Conservation (phyloP, 2,888 invertebrate genomes). For the Alloplasta piceator region DNA sequence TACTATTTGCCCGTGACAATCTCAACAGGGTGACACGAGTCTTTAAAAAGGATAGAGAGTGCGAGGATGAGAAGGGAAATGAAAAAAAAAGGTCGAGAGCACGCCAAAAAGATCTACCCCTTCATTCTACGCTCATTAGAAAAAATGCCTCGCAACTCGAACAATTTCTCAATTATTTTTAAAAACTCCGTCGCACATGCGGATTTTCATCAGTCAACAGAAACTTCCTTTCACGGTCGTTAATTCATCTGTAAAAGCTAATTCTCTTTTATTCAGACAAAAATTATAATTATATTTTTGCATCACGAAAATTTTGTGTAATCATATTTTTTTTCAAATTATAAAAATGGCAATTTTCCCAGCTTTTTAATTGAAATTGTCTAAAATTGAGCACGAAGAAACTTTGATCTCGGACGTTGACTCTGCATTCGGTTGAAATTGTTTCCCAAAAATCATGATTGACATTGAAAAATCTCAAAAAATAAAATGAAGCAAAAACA, state of each 20-base stretch:
- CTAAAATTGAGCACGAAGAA: too few relatives aligned
- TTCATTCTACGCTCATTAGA: conserved; percentile 78
- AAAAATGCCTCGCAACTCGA: conserved; percentile 73
- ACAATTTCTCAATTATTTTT: not conserved
- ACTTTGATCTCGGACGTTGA: too few relatives aligned
- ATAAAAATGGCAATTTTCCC: too few relatives aligned
- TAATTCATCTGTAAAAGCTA: too few relatives aligned
- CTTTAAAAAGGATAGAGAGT: conserved; percentile 18
- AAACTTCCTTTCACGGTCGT: too few relatives aligned
- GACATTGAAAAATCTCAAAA: too few relatives aligned
- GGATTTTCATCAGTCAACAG: not conserved
- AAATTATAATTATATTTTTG: too few relatives aligned
- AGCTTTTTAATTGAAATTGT: too few relatives aligned
- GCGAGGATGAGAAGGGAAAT: conserved; percentile 53
- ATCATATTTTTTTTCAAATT: too few relatives aligned
- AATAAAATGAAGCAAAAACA: too few relatives aligned
- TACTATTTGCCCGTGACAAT: conserved; percentile 73
- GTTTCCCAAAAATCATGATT: not conserved
- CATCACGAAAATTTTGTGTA: too few relatives aligned
- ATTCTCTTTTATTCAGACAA: too few relatives aligned
- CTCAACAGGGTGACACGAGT: conserved; percentile 71
- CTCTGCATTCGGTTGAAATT: not conserved
- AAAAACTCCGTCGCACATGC: not conserved
- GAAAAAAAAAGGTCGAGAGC: conserved; percentile 57
- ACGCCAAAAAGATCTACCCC: conserved; percentile 63